Percentiles rank a stretch among this genome's conserved stretches.
Evolutionary conservation across 2,888 invertebrate species (phyloP).

Genomic region (Unio pictorum): DNA sequence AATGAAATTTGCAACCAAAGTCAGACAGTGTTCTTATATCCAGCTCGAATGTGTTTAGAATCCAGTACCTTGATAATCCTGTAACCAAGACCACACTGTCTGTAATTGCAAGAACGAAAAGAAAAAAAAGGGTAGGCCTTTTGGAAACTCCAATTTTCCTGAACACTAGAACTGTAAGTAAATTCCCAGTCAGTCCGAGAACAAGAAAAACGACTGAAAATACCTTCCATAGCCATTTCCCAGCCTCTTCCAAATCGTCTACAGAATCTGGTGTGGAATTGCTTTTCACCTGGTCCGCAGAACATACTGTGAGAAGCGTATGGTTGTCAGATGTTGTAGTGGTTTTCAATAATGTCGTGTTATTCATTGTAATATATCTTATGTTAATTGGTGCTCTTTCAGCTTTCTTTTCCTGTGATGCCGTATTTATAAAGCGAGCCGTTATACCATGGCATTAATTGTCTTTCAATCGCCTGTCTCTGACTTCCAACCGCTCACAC

Average conservation of each 20-base stretch:
- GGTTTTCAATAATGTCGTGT: too few species aligned
- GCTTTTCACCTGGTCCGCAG: too few species aligned
- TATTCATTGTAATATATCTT: too few species aligned
- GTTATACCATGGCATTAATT: too few species aligned
- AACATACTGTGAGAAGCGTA: too few species aligned
- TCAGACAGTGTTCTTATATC: slow-evolving; percentile 29
- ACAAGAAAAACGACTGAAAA: slow-evolving; percentile 34
- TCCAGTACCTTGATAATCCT: slow-evolving; percentile 37
- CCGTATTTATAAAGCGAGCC: too few species aligned
- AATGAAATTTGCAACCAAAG: slow-evolving; percentile 38
- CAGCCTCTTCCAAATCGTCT: not conserved
- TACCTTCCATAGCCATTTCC: slow-evolving; percentile 32
- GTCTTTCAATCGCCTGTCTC: too few species aligned
- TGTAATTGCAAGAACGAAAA: slow-evolving; percentile 36
- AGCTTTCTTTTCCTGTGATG: too few species aligned
- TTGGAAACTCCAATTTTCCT: slow-evolving; percentile 25
- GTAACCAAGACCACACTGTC: slow-evolving; percentile 36
- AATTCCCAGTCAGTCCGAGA: slow-evolving; percentile 38
- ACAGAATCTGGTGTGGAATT: too few species aligned
- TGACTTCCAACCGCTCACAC: too few species aligned
- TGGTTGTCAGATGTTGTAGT: too few species aligned
- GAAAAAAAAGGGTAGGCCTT: slow-evolving; percentile 37
- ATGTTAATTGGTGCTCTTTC: too few species aligned
- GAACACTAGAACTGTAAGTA: slow-evolving; percentile 32
- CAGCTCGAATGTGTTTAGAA: slow-evolving; percentile 22